A percentile compares a stretch with the other conserved stretches of the same genome.
Conservation (phyloP, 2,797 vertebrate genomes). For the Spinibarbus caldwelli region DNA sequence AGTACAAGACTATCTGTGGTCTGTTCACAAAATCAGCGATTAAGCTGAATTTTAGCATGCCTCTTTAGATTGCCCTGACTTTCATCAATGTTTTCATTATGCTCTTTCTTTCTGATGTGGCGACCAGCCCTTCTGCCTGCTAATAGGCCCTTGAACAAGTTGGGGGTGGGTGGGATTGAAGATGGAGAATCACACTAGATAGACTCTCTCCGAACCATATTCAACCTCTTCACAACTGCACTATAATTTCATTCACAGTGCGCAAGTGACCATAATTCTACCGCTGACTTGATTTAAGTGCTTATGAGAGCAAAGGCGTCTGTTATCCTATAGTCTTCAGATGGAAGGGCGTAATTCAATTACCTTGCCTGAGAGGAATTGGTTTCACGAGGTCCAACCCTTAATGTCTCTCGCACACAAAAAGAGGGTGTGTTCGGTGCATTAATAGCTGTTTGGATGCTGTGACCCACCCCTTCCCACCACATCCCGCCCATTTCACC, state of each 20-base stretch:
- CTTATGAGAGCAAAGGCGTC: conserved; percentile 73
- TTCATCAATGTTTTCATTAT: neutral
- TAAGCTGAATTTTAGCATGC: conserved; percentile 23
- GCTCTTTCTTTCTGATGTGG: conserved; percentile 20
- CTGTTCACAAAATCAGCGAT: neutral
- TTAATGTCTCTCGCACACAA: conserved; percentile 34
- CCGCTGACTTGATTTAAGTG: conserved; percentile 81
- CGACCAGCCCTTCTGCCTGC: conserved; percentile 6
- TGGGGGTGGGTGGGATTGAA: conserved; percentile 34
- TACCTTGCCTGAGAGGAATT: conserved; percentile 56
- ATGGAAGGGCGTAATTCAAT: conserved; percentile 65
- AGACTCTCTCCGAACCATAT: conserved; percentile 67
- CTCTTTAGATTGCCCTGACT: neutral
- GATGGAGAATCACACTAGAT: conserved; percentile 59
- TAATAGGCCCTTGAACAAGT: conserved; percentile 43
- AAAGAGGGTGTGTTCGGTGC: conserved; percentile 32
- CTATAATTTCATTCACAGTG: conserved; percentile 76
- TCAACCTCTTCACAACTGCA: conserved; percentile 69
- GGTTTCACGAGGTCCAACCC: conserved; percentile 41
- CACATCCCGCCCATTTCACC: neutral
- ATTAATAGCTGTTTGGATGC: neutral
- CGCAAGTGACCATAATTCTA: conserved; percentile 77
- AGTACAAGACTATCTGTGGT: neutral
- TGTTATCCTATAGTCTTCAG: conserved; percentile 71
- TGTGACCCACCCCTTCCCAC: neutral